Percentiles rank a stretch among this genome's conserved stretches.
These are phyloP conservation scores for Ichneumon xanthorius DNA, from an alignment of 2,888 invertebrate genomes.

Conservation along the genomic window DNA sequence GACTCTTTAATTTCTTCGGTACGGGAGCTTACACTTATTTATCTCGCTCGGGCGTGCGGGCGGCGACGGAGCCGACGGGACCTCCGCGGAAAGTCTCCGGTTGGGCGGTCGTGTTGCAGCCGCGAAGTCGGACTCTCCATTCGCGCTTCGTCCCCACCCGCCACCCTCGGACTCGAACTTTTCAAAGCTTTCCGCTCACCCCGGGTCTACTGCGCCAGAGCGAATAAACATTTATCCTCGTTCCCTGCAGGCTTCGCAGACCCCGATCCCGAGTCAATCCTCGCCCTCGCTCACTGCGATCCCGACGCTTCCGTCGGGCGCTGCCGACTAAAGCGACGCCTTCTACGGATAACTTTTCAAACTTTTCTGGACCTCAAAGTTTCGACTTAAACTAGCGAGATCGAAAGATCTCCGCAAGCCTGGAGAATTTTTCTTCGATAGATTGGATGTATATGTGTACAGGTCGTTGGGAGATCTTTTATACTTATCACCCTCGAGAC, in stretches of 20 bases:
- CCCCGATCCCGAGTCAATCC: conserved; percentile 54
- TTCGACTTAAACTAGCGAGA: conserved; percentile 25
- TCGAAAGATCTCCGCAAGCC: conserved; percentile 34
- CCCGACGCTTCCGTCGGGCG: neutral
- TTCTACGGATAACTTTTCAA: conserved; percentile 32
- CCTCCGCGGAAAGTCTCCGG: neutral
- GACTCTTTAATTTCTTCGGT: conserved; percentile 1
- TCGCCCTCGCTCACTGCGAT: conserved; percentile 17
- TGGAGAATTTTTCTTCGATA: conserved; percentile 37
- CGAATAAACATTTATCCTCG: conserved; percentile 61
- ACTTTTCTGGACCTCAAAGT: conserved; percentile 42
- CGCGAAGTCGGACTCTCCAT: conserved; percentile 17
- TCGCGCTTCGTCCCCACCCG: conserved; percentile 14
- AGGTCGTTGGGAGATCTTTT: conserved; percentile 20
- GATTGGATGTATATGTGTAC: neutral
- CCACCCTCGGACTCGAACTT: conserved; percentile 33
- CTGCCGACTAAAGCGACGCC: conserved; percentile 11
- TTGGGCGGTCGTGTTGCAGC: neutral
- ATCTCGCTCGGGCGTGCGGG: neutral
- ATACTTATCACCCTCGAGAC: conserved; percentile 39
- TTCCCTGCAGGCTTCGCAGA: conserved; percentile 46
- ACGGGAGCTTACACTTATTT: conserved; percentile 22
- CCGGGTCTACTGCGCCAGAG: conserved; percentile 29
- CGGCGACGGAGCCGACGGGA: neutral
- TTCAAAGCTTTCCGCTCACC: conserved; percentile 30